Evolutionary conservation across 2,113 vertebrate species (phyloP), one percentile per base, ranked within the genome.

Genomic region (Paramisgurnus dabryanus): DNA sequence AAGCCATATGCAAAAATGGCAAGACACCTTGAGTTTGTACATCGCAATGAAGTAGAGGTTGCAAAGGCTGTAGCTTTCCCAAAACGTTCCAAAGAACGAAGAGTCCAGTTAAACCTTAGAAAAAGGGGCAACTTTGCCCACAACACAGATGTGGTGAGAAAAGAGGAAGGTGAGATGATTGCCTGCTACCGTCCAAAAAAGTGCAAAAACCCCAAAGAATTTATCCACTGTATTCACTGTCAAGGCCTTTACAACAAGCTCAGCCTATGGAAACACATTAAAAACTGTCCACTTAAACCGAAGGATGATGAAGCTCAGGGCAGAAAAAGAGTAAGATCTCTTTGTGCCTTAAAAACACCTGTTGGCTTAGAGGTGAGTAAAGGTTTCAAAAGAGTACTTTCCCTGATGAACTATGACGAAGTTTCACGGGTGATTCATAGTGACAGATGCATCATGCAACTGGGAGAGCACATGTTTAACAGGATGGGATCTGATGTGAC

Each of bases 1-100:
- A 81, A 67, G 64, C 79, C 71, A 8, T 60, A 41, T 27, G 41
- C 40, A 57, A 79, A 79, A 79, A 49, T 70, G 66, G 66, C 77
- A 61, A 53, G 77, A 70, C 53, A 79, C 13, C 18, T 79, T 1
- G 41, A 79, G 17, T 43, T 15, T 68, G 53, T 58, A 12, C 66
- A 79, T 41, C n/a, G 18, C 11, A 69, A 58, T 15, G 66, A 58
- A 43, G n/a, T 60, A 4, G 66, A 47, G 12, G 77, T 79, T 8
- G 53, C 55, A 22, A 55, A 69, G 45, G 77, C 53, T 12, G 11
- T 79, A 9, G 7, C 40, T 3, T 70, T 60, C 70, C 77, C 53
- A 27, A 79, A 79, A 47, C 11, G 34, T 47, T 69, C 66, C 3
- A 79, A 79, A 67, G 50, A 60, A 58, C 43, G 53, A 8, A 27